Percentiles rank a stretch among this genome's conserved stretches.
Conservation (phyloP, 2,797 vertebrate species). For the Clamator glandarius region DNA sequence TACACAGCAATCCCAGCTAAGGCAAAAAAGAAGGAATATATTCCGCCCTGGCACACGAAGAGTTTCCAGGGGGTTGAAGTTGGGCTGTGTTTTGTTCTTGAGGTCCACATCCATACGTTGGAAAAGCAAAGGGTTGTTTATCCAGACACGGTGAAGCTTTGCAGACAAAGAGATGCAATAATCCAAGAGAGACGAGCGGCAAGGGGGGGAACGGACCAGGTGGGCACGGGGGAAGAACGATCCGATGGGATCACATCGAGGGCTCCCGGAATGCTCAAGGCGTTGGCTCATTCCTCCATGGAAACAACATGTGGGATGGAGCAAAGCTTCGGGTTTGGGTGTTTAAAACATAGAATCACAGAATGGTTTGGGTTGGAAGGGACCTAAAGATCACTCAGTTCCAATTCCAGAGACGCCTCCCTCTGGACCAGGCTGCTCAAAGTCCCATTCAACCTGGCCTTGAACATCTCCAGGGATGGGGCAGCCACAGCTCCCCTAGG, state of each 20-base stretch:
- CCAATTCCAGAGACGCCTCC: too few species aligned
- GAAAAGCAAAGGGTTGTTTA: neutral
- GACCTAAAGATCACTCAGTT: too few species aligned
- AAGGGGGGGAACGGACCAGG: neutral
- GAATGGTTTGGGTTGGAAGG: too few species aligned
- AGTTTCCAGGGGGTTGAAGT: neutral
- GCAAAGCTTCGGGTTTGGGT: neutral
- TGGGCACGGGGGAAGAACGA: neutral
- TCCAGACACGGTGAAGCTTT: neutral
- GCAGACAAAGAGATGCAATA: neutral
- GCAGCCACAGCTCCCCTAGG: too few species aligned
- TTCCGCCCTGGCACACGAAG: neutral
- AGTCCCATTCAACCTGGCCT: too few species aligned
- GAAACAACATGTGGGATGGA: accelerated
- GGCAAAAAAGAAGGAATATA: neutral
- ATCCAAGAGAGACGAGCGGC: neutral
- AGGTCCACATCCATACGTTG: neutral
- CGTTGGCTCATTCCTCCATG: neutral
- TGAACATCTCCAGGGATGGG: too few species aligned
- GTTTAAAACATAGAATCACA: neutral
- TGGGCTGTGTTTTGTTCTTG: neutral
- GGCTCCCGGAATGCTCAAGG: neutral
- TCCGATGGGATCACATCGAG: neutral
- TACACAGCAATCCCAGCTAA: neutral
- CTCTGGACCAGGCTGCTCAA: too few species aligned